Conservation (phyloP, 2,797 vertebrate genomes). For the Lates japonicus region DNA sequence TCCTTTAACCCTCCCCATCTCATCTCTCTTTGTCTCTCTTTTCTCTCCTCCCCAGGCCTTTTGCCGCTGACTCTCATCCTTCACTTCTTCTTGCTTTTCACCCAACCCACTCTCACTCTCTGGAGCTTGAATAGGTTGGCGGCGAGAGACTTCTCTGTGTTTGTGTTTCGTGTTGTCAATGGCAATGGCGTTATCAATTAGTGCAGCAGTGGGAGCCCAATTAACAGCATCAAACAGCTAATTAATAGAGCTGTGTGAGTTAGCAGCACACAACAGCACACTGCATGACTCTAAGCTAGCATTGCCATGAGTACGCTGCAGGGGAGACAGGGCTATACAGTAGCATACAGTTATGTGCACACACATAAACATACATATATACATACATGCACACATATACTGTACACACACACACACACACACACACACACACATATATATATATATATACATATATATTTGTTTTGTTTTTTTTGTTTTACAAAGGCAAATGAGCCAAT, state of each 20-base stretch:
- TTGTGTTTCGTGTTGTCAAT: conserved; percentile 86
- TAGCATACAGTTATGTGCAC: conserved; percentile 23
- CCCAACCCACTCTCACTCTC: conserved; percentile 59
- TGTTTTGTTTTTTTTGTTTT: too few species aligned
- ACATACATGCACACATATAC: background rate
- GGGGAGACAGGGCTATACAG: conserved; percentile 41
- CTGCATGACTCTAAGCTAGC: conserved; percentile 74
- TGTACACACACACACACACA: background rate
- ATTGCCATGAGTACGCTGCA: conserved; percentile 61
- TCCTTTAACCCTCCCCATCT: conserved; percentile 26
- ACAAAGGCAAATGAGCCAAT: conserved; percentile 1
- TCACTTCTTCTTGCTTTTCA: conserved; percentile 65
- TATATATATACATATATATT: too few species aligned
- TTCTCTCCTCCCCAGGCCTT: conserved; percentile 48
- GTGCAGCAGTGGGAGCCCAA: conserved; percentile 90
- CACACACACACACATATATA: background rate
- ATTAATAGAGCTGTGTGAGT: conserved; percentile 89
- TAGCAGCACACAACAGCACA: conserved; percentile 78
- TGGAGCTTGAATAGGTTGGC: conserved; percentile 77
- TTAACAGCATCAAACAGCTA: conserved; percentile 91
- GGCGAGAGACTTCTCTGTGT: conserved; percentile 78
- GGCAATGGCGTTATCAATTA: conserved; percentile 89
- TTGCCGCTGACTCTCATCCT: conserved; percentile 60
- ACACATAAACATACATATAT: background rate
- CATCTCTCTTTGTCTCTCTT: conserved; percentile 69